Conservation (phyloP, 1,140 invertebrate genomes). For the Aphis gossypii region DNA sequence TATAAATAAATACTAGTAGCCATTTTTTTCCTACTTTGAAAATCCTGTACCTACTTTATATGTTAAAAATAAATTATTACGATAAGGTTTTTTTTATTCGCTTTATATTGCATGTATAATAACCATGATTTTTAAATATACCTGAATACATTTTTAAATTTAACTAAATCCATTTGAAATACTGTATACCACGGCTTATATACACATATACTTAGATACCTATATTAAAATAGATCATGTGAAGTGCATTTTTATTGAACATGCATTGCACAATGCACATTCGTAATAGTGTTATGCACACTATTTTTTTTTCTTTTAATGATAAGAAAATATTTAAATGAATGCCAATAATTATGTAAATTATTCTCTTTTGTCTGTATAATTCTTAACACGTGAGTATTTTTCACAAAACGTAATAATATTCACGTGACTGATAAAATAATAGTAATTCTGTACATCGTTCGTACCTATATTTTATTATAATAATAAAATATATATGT, state of each 20-base stretch:
- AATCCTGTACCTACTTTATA: background rate
- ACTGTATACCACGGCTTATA: no score
- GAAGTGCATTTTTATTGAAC: background rate
- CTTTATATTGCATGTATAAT: background rate
- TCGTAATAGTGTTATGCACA: background rate
- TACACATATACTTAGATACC: no score
- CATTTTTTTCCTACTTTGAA: background rate
- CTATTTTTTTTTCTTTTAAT: background rate
- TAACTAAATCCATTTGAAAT: background rate
- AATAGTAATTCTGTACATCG: background rate
- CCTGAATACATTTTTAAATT: background rate
- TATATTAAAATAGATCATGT: background rate
- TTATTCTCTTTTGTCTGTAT: background rate
- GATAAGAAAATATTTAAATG: background rate
- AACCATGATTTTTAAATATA: background rate
- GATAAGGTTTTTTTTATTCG: background rate
- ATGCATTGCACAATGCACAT: background rate
- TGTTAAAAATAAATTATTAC: background rate
- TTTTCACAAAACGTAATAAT: background rate
- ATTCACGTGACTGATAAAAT: background rate
- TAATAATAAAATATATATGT: background rate
- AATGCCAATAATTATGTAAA: background rate
- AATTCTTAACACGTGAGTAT: background rate
- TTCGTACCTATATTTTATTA: background rate
- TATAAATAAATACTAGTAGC: background rate